Percentiles rank a stretch among this genome's conserved stretches.
phyloP scores from a whole-genome alignment of 2,797 vertebrate genomes.

The Spondyliosoma cantharus region DNA sequence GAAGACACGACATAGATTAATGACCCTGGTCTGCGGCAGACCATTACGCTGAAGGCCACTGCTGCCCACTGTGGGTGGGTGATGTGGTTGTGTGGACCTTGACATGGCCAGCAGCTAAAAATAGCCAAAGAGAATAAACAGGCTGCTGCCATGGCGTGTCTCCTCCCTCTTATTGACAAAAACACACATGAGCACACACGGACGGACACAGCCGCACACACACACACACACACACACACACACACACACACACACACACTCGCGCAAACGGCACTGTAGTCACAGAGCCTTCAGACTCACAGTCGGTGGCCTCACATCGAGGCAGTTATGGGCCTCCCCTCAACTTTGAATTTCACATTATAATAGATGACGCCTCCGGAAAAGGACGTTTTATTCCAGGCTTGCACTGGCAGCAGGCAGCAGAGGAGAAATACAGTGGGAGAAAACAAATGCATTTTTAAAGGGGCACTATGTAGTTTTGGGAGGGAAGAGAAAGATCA shows the following conservation, averaged over 20 bases:
- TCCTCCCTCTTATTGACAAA: constrained; percentile 73
- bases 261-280: constrained; percentile 7
- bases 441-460: too few species aligned
- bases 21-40: constrained; percentile 53
- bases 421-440: too few species aligned
- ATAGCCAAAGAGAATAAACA: constrained; percentile 76
- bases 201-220: neutral
- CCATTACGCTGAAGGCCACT: constrained; percentile 74
- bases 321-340: constrained; percentile 22
- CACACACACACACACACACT: constrained; percentile 4
- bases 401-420: constrained; percentile 9
- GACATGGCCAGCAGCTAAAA: constrained; percentile 77
- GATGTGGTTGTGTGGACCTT: constrained; percentile 69
- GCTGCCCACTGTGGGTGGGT: constrained; percentile 70
- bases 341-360: constrained; percentile 54
- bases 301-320: constrained; percentile 12
- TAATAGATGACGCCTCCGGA: constrained; percentile 67
- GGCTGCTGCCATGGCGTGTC: constrained; percentile 62
- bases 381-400: constrained; percentile 51
- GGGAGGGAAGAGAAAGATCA: too few species aligned
- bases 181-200: constrained; percentile 10
- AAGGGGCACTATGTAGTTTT: too few species aligned
- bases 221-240: constrained; percentile 11
- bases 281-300: constrained; percentile 30
- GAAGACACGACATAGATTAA: constrained; percentile 75